Evolutionary conservation across 2,888 invertebrate species (phyloP).

Genomic region (Erannis defoliaria): DNA sequence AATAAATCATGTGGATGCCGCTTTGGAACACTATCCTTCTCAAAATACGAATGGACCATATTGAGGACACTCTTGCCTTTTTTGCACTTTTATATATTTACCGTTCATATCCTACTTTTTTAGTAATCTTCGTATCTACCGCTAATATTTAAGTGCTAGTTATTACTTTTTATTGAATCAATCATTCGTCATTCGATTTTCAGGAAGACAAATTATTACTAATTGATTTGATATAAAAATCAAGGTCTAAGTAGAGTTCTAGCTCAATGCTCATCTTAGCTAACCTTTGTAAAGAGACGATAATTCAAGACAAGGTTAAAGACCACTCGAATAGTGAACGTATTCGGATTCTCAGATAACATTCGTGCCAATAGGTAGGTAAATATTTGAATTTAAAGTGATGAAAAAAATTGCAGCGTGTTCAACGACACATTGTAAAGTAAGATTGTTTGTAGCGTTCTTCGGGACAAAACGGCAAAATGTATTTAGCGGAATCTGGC

Average conservation of each 20-base stretch:
- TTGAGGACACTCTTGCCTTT: constrained; percentile 16
- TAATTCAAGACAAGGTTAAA: constrained; percentile 50
- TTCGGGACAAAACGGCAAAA: no score
- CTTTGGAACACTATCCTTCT: constrained; percentile 6
- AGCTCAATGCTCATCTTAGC: constrained; percentile 22
- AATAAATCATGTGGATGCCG: background rate
- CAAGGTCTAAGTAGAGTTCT: constrained; percentile 37
- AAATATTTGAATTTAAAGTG: constrained; percentile 7
- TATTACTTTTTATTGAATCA: background rate
- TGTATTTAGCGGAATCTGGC: no score
- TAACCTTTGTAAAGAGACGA: constrained; percentile 53
- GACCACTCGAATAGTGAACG: constrained; percentile 35
- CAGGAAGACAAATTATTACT: constrained; percentile 19
- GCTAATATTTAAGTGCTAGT: background rate
- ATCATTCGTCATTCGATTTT: background rate
- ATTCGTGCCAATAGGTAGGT: constrained; percentile 13
- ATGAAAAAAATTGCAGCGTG: background rate
- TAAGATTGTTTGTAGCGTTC: constrained; percentile 2
- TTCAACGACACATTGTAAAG: background rate
- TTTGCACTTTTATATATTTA: constrained; percentile 4
- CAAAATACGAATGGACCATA: constrained; percentile 10
- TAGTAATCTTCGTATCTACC: background rate
- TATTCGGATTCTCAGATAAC: constrained; percentile 12
- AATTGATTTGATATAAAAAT: constrained; percentile 29
- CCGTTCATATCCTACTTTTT: constrained; percentile 18